Conservation (phyloP, 2,888 invertebrate species). For the Sylvicola cinctus region DNA sequence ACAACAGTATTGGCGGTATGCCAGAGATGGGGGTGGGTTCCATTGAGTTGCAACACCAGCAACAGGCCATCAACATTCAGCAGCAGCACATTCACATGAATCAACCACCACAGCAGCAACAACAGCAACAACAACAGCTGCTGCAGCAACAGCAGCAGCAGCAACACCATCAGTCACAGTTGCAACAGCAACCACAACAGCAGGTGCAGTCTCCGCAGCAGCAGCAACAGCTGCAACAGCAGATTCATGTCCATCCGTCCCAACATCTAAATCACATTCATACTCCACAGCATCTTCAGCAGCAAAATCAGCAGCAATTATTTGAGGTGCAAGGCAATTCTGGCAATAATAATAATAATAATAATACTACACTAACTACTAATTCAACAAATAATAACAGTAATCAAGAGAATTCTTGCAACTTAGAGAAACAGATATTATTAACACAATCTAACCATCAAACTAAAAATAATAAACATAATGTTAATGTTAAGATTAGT, state of each 20-base stretch:
- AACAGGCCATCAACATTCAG: slow-evolving; percentile 3
- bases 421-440: neutral
- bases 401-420: neutral
- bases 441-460: slow-evolving; percentile 12
- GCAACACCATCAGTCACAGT: slow-evolving; percentile 2
- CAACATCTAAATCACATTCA: slow-evolving; percentile 15
- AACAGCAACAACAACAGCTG: slow-evolving; percentile 4
- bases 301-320: slow-evolving; percentile 15
- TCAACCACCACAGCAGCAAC: slow-evolving; percentile 15
- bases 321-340: slow-evolving; percentile 7
- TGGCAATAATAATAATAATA: slow-evolving; percentile 13
- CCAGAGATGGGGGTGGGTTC: slow-evolving; percentile 1
- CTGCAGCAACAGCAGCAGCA: slow-evolving; percentile 1
- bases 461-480: slow-evolving; percentile 12
- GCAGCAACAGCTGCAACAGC: slow-evolving; percentile 15
- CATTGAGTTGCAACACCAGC: slow-evolving; percentile 2
- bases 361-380: slow-evolving; percentile 2
- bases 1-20: neutral
- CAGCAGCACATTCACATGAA: slow-evolving; percentile 1
- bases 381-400: neutral
- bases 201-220: slow-evolving; percentile 19
- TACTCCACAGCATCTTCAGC: slow-evolving; percentile 18
- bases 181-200: slow-evolving; percentile 15
- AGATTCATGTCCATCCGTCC: slow-evolving; percentile 4
- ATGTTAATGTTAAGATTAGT: slow-evolving; percentile 2